Base-by-base conservation (phyloP, 2,888 invertebrate species). In the Stenotaenia linearis region DNA sequence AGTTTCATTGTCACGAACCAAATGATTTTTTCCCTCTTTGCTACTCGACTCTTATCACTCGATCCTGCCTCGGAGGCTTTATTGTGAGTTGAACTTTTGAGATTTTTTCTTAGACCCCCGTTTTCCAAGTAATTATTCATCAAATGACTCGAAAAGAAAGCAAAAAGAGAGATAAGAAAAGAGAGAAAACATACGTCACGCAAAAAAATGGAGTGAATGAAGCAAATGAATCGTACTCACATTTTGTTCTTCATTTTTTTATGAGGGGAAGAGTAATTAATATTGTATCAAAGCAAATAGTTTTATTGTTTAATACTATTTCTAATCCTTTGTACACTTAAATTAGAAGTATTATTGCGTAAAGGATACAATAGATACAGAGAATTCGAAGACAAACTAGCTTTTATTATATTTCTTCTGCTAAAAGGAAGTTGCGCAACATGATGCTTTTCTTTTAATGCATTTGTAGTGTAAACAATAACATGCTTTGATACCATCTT, bases 121-220 rank as follows among this genome's bases (percentile, higher is more conserved):
- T 69, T 69, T 45, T 69, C 69, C 69, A 69, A 69, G 69, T 69
- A 69, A 69, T 69, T 69, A 69, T 69, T 69, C 69, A 69, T 69
- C 69, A 69, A 69, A 69, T 69, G 69, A 69, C 69, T 69, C 69
- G 69, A 28, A 69, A 23, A 69, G 69, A 69, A 69, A 28, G 69
- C 69, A 28, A 28, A 18, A 69, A 15, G 15, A 28, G 9, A 69
- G 69, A 69, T 50, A 50, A 69, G 28, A 12, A 69, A 28, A 28
- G 69, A 69, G 28, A 69, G 69, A 69, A 69, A 69, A 28, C 69
- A 69, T 69, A 69, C 69, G 69, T 69, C 69, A 69, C 28, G 3
- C 69, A 25, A 50, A 32, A 32, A 45, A 10, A 25, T 15, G 28
- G 25, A 69, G 25, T 4, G 25, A 69, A 18, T 18, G 50, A 50